Base-by-base conservation (phyloP, 2,888 invertebrate genomes). In the Sinopyrophorus schimmeli region DNA sequence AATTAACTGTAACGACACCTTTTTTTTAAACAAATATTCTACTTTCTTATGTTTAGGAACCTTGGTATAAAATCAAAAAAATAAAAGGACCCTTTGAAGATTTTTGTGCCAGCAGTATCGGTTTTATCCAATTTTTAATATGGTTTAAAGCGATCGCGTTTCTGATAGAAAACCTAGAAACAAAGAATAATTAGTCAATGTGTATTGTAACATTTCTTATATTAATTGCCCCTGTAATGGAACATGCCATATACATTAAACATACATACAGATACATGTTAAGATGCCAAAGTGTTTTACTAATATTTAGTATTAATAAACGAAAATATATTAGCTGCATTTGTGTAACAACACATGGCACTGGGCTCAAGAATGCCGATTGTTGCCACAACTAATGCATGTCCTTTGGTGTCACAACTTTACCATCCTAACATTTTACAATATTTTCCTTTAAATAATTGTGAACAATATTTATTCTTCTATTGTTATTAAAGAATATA, bases 351-450 rank as follows among this genome's bases (percentile, higher is more conserved):
- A 56, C 54, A 60, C 42, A 44, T 55, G 58, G 53, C 63, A 60
- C 58, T 56, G 62, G 62, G 62, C 63, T 64, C 62, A 61, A 47
- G 50, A 54, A 53, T 54, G 56, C 53, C 50, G 41, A 50, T 50
- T 50, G 44, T 30, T 44, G 44, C 35, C 48, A 44, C 47, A 42
- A 40, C 43, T 27, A 26, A 37, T 28, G 47, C 26, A 44, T 30
- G 42, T 26, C 28, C 38, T 40, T 43, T 37, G 27, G 46, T 51
- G 42, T 41, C 28, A 26, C 32, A 43, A 12, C 47, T 41, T 31
- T 51, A 37, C 47, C 51, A 47, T 51, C 51, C 37, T 42, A 38
- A 47, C 51, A 51, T 47, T 43, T 31, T n/a, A n/a, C n/a, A n/a
- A n/a, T n/a, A n/a, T n/a, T n/a, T n/a, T n/a, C n/a, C n/a, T n/a